These are phyloP conservation scores for Mastomys natalensis DNA, from an alignment of 2,113 vertebrate genomes.

Conservation along the genomic window DNA sequence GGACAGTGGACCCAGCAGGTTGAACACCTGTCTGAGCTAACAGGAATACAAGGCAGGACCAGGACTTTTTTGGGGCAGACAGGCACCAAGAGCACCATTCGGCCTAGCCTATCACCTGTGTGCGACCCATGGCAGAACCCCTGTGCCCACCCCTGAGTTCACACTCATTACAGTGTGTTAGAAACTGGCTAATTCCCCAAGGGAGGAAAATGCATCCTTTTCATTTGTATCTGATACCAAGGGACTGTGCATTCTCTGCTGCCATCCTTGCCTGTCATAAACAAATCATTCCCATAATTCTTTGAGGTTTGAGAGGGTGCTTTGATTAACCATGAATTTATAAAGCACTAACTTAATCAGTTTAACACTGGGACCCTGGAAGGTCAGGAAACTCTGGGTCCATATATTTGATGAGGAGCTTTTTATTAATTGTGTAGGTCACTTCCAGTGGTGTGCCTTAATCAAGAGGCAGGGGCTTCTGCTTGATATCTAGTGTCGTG, in stretches of 20 bases:
- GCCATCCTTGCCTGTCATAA: background rate
- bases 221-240: background rate
- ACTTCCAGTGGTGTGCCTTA: background rate
- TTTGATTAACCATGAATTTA: background rate
- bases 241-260: background rate
- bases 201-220: background rate
- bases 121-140: background rate
- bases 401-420: slow-evolving; percentile 23
- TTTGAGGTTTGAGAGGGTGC: background rate
- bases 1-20: background rate
- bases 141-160: background rate
- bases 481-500: background rate
- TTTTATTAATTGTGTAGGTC: background rate
- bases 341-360: slow-evolving; percentile 54
- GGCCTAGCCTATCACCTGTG: background rate
- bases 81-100: background rate
- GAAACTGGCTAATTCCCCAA: background rate
- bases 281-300: slow-evolving; percentile 7
- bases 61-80: background rate
- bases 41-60: background rate
- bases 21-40: background rate
- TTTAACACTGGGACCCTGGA: slow-evolving; percentile 39
- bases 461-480: background rate
- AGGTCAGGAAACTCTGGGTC: background rate
- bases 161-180: background rate